Percentiles rank a stretch among this genome's conserved stretches.
These are phyloP conservation scores for Micronycteris hirsuta DNA, from an alignment of 2,113 vertebrate species.

Conservation along the genomic window DNA sequence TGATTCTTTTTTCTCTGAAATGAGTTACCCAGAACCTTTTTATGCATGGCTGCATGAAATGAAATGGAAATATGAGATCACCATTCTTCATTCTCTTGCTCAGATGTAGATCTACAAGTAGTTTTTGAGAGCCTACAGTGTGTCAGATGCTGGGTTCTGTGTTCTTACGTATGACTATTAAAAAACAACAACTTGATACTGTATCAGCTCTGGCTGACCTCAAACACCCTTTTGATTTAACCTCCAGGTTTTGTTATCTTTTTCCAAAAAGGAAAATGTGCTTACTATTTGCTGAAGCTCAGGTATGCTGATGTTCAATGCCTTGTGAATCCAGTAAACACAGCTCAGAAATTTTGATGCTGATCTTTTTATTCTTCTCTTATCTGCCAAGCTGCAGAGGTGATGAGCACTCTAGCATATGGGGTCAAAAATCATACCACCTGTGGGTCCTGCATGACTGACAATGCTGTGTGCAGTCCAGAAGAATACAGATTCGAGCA, in stretches of 20 bases:
- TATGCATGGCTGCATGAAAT: neutral
- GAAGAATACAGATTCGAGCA: neutral
- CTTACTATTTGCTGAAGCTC: neutral
- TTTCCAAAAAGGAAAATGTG: neutral
- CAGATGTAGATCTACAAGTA: neutral
- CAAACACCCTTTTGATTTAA: neutral
- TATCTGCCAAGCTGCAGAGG: slow-evolving; percentile 30
- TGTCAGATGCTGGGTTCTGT: neutral
- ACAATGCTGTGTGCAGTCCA: neutral
- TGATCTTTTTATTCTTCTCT: slow-evolving; percentile 20
- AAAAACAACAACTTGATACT: neutral
- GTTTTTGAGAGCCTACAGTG: neutral
- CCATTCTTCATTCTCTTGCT: neutral
- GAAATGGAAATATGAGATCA: neutral
- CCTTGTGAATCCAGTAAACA: slow-evolving; percentile 46
- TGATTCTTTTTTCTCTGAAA: slow-evolving; percentile 17
- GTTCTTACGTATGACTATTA: neutral
- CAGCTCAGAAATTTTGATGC: slow-evolving; percentile 1
- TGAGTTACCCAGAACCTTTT: slow-evolving; percentile 26
- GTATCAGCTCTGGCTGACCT: neutral
- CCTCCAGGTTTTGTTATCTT: neutral
- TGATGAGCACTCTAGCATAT: neutral
- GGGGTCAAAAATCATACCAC: neutral
- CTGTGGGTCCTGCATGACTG: neutral
- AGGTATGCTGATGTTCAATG: neutral